These are phyloP conservation scores for Drosophila infuscata DNA, from an alignment of 2,888 invertebrate genomes.

Conservation along the genomic window DNA sequence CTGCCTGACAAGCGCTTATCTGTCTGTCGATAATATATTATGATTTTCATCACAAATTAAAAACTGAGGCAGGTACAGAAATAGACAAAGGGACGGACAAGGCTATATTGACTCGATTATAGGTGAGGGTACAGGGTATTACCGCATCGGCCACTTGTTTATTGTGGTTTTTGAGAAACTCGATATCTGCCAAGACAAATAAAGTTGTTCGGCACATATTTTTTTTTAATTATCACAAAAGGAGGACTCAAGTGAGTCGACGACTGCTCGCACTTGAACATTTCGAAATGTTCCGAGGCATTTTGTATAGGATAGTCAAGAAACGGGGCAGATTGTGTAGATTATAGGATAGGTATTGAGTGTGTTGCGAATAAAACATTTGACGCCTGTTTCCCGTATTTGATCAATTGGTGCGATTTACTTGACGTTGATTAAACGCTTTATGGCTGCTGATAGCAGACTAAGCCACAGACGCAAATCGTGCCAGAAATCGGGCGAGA, in stretches of 20 bases:
- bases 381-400: constrained; percentile 32
- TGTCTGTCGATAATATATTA: not conserved
- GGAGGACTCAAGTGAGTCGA: not conserved
- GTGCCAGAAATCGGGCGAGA: not conserved
- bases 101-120: not conserved
- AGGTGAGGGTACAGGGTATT: not conserved
- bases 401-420: constrained; percentile 60
- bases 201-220: not conserved
- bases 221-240: not conserved
- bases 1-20: not conserved
- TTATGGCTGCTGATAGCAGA: constrained; percentile 48
- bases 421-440: constrained; percentile 34
- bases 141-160: not conserved
- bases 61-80: not conserved
- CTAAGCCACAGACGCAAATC: constrained; percentile 10
- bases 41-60: not conserved
- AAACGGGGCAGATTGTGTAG: not conserved
- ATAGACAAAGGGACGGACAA: not conserved
- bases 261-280: not conserved
- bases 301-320: not conserved
- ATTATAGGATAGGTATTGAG: not conserved
- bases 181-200: not conserved
- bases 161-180: not conserved
- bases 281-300: not conserved
- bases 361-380: constrained; percentile 3